Evolutionary conservation across 2,888 invertebrate genomes (phyloP).

Genomic region (Leucozona laternaria): DNA sequence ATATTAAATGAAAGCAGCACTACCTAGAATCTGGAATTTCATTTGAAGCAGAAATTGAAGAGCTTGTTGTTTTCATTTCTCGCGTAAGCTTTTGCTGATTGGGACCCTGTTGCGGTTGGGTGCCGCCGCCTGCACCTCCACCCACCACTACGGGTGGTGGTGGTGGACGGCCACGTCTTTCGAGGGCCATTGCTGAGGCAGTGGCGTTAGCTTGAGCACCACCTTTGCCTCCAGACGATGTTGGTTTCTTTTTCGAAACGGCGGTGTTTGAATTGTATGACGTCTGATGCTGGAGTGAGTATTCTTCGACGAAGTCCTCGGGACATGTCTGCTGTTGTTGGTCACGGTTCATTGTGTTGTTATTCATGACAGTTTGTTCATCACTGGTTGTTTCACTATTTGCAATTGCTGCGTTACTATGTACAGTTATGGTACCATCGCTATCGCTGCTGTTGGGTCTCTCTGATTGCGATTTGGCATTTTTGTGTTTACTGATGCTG

Average conservation of each 20-base stretch:
- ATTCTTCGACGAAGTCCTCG: constrained; percentile 83
- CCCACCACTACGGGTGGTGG: constrained; percentile 77
- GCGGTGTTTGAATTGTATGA: constrained; percentile 80
- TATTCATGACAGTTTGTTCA: constrained; percentile 81
- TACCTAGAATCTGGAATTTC: constrained; percentile 84
- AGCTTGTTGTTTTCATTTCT: constrained; percentile 78
- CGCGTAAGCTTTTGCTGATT: constrained; percentile 80
- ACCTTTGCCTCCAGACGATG: constrained; percentile 79
- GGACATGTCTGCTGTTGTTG: constrained; percentile 84
- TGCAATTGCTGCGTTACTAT: constrained; percentile 59
- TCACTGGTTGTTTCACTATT: constrained; percentile 64
- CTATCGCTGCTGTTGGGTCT: constrained; percentile 76
- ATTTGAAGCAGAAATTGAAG: constrained; percentile 81
- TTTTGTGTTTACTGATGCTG: constrained; percentile 73
- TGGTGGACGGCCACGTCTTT: constrained; percentile 81
- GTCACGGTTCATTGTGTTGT: constrained; percentile 80
- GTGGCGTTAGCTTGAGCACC: constrained; percentile 72
- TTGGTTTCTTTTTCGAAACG: constrained; percentile 78
- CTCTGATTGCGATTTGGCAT: constrained; percentile 77
- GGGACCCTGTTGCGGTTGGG: constrained; percentile 74
- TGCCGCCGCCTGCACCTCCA: constrained; percentile 72
- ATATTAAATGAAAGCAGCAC: constrained; percentile 81
- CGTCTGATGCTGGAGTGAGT: constrained; percentile 78
- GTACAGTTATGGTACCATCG: constrained; percentile 69
- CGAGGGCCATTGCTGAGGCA: constrained; percentile 81